Percentiles rank a stretch among this genome's conserved stretches.
Evolutionary conservation across 2,888 invertebrate genomes (phyloP).

Genomic region (Barypeithes pellucidus): DNA sequence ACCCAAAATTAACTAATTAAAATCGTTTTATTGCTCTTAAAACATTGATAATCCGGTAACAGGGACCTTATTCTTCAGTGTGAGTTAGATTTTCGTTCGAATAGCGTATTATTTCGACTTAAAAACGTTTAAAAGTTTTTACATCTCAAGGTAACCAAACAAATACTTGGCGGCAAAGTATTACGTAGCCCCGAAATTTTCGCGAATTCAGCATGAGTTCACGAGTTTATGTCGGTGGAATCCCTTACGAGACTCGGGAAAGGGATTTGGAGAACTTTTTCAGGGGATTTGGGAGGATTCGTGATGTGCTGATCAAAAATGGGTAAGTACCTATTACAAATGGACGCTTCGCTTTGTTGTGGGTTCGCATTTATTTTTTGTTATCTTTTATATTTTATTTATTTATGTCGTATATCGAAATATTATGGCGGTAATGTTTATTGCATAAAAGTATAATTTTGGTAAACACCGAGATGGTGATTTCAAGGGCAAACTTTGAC

Average conservation of each 20-base stretch:
- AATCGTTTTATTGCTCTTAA: constrained; percentile 20
- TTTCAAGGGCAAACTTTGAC: no score
- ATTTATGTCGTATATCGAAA: no score
- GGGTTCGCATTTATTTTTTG: neutral
- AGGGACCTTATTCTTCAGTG: constrained; percentile 14
- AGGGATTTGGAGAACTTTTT: constrained; percentile 83
- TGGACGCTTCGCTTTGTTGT: neutral
- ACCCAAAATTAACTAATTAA: constrained; percentile 4
- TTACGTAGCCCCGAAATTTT: constrained; percentile 14
- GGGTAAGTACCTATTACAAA: constrained; percentile 67
- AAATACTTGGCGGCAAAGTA: constrained; percentile 42
- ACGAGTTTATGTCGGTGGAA: constrained; percentile 81
- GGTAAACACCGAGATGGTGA: no score
- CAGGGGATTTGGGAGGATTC: constrained; percentile 80
- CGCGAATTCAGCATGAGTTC: constrained; percentile 67
- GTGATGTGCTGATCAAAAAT: constrained; percentile 82
- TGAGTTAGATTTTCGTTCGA: neutral
- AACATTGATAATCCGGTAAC: constrained; percentile 8
- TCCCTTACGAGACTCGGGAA: constrained; percentile 80
- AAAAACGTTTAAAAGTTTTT: neutral
- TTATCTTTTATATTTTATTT: no score
- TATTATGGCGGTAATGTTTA: no score
- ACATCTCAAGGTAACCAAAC: constrained; percentile 41
- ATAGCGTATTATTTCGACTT: neutral
- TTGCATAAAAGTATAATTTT: no score